These are phyloP conservation scores for Anniella stebbinsi DNA, from an alignment of 2,797 vertebrate species.

Conservation along the genomic window DNA sequence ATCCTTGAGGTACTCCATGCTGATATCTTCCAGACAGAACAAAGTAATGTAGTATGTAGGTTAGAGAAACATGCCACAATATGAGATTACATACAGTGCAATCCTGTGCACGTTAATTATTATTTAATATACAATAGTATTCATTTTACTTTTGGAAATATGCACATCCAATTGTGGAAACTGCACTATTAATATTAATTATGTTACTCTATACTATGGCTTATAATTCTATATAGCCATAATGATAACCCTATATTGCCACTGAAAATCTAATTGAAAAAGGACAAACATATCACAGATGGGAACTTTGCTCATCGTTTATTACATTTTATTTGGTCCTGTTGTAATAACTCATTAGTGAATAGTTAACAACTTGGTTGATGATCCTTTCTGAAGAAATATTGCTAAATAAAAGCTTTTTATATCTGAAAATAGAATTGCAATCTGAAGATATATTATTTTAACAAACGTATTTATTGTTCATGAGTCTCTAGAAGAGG, in stretches of 20 bases:
- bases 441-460: constrained; percentile 33
- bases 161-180: background rate
- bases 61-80: constrained; percentile 31
- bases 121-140: constrained; percentile 6
- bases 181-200: background rate
- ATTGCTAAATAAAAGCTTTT: constrained; percentile 21
- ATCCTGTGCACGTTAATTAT: background rate
- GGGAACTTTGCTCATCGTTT: background rate
- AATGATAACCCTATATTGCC: background rate
- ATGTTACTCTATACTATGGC: background rate
- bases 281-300: background rate
- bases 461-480: constrained; percentile 32
- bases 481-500: constrained; percentile 13
- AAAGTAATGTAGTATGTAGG: constrained; percentile 37
- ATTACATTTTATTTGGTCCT: background rate
- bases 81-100: background rate
- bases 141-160: constrained; percentile 1
- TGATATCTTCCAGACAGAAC: constrained; percentile 35
- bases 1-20: constrained; percentile 23
- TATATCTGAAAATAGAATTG: constrained; percentile 39
- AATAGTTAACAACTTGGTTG: background rate
- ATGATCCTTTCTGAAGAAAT: constrained; percentile 31
- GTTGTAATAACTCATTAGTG: background rate
- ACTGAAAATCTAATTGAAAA: background rate
- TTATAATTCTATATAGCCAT: too few relatives aligned